phyloP scores from a whole-genome alignment of 2,888 invertebrate genomes.

The Tanypteryx hageni region DNA sequence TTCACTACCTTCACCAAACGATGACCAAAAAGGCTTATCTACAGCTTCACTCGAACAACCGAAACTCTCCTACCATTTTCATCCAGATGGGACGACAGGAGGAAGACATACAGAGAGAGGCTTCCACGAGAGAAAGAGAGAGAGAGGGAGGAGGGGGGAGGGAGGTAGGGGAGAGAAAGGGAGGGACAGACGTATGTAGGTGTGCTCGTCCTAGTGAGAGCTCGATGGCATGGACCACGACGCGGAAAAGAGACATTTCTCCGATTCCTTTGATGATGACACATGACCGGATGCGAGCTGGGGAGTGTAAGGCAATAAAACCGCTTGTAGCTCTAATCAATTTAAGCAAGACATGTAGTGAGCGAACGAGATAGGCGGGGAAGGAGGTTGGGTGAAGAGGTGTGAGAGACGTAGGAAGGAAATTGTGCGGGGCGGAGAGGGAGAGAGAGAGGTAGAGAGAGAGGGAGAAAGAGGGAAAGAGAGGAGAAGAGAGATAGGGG shows the following conservation, averaged over 20 bases:
- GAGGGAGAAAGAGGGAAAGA: neutral
- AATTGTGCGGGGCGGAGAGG: neutral
- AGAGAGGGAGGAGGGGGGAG: neutral
- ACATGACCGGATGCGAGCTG: neutral
- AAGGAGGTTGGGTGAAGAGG: neutral
- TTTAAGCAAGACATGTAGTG: neutral
- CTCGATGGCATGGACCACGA: neutral
- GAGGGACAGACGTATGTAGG: neutral
- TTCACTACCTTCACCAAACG: neutral
- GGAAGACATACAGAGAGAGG: neutral
- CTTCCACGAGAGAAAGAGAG: neutral
- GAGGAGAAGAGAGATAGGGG: neutral
- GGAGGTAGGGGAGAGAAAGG: neutral
- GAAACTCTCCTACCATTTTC: neutral
- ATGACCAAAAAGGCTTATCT: conserved; percentile 28
- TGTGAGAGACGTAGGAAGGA: neutral
- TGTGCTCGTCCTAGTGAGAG: neutral
- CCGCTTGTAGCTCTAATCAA: conserved; percentile 18
- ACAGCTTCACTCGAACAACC: neutral
- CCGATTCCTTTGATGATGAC: conserved; percentile 35
- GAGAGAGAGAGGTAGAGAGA: neutral
- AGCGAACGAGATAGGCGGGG: neutral
- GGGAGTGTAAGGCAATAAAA: conserved; percentile 38
- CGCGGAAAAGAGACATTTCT: conserved; percentile 27
- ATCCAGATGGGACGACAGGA: neutral